Conservation (phyloP, 2,113 vertebrate genomes). For the Nothocercus nigrocapillus region DNA sequence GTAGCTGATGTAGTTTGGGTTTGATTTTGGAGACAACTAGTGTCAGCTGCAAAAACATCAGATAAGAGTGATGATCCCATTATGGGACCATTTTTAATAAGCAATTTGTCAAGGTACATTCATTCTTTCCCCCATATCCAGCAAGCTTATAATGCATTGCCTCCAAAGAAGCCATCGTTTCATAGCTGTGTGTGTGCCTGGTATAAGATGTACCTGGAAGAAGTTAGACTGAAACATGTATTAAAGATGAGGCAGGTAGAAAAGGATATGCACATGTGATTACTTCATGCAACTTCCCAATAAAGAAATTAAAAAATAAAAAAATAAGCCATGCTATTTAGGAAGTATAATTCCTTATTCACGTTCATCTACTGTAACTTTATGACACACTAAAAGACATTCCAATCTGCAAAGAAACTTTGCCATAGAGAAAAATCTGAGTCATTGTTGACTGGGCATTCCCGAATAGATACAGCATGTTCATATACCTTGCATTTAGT, state of each 20-base stretch:
- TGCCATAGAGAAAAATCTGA: not conserved
- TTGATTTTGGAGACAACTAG: not conserved
- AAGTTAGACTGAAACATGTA: not conserved
- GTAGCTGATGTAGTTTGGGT: not conserved
- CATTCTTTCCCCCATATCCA: rapidly evolving
- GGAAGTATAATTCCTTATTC: not conserved
- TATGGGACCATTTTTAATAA: not conserved
- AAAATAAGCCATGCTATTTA: not conserved
- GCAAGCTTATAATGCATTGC: not conserved
- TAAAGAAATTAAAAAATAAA: not conserved
- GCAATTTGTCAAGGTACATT: not conserved
- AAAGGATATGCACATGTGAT: not conserved
- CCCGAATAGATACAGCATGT: not conserved
- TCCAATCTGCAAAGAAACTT: not conserved
- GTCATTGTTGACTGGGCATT: not conserved
- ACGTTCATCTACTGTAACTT: not conserved
- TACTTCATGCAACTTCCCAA: not conserved
- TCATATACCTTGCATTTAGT: not conserved
- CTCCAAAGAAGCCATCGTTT: not conserved
- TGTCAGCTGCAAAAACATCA: not conserved
- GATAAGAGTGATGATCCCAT: not conserved
- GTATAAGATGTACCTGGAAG: not conserved
- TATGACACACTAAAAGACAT: not conserved
- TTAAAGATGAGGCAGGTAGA: not conserved
- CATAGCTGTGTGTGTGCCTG: not conserved